Conservation (phyloP, 2,888 invertebrate species). For the Orthonevra nobilis region DNA sequence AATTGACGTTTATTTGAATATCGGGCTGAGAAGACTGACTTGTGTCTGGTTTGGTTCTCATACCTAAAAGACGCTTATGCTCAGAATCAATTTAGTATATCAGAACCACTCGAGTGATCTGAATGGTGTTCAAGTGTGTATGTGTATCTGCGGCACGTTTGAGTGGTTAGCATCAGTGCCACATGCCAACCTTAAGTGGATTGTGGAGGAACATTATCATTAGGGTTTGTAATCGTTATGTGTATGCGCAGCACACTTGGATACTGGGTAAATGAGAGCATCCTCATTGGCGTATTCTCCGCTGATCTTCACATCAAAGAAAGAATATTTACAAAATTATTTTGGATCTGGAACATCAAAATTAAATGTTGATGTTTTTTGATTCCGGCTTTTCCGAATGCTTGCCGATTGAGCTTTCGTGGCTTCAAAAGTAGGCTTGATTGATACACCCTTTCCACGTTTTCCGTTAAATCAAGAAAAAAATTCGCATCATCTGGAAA, state of each 20-base stretch:
- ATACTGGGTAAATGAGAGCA: slow-evolving; percentile 18
- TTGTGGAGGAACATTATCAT: slow-evolving; percentile 43
- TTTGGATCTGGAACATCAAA: too few species aligned
- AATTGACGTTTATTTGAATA: slow-evolving; percentile 30
- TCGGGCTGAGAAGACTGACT: slow-evolving; percentile 6
- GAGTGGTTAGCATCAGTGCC: slow-evolving; percentile 39
- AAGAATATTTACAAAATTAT: too few species aligned
- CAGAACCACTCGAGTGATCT: slow-evolving; percentile 33
- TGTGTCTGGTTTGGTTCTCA: slow-evolving; percentile 4
- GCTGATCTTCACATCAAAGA: slow-evolving; percentile 7
- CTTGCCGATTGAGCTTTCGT: too few species aligned
- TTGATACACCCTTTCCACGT: too few species aligned
- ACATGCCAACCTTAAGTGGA: slow-evolving; percentile 47
- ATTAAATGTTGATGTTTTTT: too few species aligned
- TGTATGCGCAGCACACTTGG: slow-evolving; percentile 6
- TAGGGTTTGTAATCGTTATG: slow-evolving; percentile 39
- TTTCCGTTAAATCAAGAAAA: too few species aligned
- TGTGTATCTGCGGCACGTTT: slow-evolving; percentile 18
- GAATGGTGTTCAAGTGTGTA: not conserved
- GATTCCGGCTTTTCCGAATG: too few species aligned
- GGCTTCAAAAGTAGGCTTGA: too few species aligned
- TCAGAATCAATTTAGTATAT: slow-evolving; percentile 14
- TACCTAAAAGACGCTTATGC: not conserved
- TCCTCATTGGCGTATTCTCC: slow-evolving; percentile 8
- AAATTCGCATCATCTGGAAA: too few species aligned